phyloP scores from a whole-genome alignment of 2,888 invertebrate species.

The Tiliacea citrago region DNA sequence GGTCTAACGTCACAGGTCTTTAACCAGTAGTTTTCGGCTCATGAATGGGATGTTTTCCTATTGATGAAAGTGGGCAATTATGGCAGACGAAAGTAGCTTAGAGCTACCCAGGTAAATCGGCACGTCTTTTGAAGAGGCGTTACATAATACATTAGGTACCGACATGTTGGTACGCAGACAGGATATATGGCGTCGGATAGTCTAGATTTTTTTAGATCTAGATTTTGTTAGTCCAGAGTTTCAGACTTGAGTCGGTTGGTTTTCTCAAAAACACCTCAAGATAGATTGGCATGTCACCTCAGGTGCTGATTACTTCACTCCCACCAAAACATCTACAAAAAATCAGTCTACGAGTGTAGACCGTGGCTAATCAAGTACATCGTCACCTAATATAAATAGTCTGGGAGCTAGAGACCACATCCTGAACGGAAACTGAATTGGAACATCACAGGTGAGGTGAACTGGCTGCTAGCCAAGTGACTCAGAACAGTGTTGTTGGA shows the following conservation, averaged over 20 bases:
- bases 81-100: conserved; percentile 33
- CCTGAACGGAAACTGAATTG: conserved; percentile 84
- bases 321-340: conserved; percentile 45
- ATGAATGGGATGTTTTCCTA: conserved; percentile 59
- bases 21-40: conserved; percentile 59
- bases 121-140: conserved; percentile 28
- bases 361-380: conserved; percentile 76
- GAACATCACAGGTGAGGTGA: conserved; percentile 83
- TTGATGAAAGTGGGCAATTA: conserved; percentile 39
- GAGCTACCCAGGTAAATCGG: conserved; percentile 40
- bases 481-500: conserved; percentile 69
- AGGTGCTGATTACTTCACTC: conserved; percentile 47
- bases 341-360: conserved; percentile 66
- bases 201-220: not conserved
- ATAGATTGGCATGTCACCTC: conserved; percentile 16
- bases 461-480: conserved; percentile 82
- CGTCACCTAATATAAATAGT: conserved; percentile 82
- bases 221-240: not conserved
- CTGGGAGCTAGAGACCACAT: conserved; percentile 74
- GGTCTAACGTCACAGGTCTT: conserved; percentile 68
- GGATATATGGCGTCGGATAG: not conserved
- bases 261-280: conserved; percentile 10
- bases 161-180: conserved; percentile 9
- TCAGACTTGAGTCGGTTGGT: not conserved
- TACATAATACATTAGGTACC: conserved; percentile 11